These are phyloP conservation scores for Epinotia ramella DNA, from an alignment of 2,888 invertebrate species.

Conservation along the genomic window DNA sequence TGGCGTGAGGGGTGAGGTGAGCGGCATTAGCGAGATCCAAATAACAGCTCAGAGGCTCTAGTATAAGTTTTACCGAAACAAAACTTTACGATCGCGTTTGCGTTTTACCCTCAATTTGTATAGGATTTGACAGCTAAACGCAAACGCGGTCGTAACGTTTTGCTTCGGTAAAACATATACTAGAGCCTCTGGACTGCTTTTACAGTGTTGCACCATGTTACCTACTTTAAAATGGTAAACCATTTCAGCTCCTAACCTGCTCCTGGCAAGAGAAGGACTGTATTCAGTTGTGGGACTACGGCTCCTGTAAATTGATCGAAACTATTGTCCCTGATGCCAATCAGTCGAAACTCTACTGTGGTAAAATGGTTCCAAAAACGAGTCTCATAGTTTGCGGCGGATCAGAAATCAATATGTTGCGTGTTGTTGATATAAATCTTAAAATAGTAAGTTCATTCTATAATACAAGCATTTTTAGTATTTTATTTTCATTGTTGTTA, in stretches of 20 bases:
- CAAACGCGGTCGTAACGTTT: too few relatives aligned
- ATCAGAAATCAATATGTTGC: slow-evolving; percentile 84
- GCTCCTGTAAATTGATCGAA: slow-evolving; percentile 86
- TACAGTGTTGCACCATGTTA: background rate
- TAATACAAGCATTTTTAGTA: background rate
- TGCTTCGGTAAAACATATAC: too few relatives aligned
- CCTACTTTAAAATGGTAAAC: background rate
- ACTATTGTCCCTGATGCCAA: slow-evolving; percentile 84
- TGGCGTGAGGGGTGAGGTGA: too few relatives aligned
- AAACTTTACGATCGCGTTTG: too few relatives aligned
- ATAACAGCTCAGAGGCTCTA: too few relatives aligned
- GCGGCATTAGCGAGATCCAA: too few relatives aligned
- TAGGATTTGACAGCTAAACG: too few relatives aligned
- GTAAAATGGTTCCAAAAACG: slow-evolving; percentile 84
- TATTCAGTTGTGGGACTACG: slow-evolving; percentile 88
- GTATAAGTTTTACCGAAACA: too few relatives aligned
- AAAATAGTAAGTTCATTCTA: slow-evolving; percentile 78
- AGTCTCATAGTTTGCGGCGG: slow-evolving; percentile 87
- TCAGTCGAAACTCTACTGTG: slow-evolving; percentile 86
- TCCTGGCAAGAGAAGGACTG: slow-evolving; percentile 87
- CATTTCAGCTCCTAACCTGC: slow-evolving; percentile 86
- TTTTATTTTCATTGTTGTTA: too few relatives aligned
- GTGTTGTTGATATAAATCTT: slow-evolving; percentile 86
- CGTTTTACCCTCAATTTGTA: too few relatives aligned
- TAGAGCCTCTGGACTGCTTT: too few relatives aligned